Evolutionary conservation across 1,140 invertebrate species (phyloP), one percentile per base, ranked within the genome.

Genomic region (Pachypeltis micranthus): DNA sequence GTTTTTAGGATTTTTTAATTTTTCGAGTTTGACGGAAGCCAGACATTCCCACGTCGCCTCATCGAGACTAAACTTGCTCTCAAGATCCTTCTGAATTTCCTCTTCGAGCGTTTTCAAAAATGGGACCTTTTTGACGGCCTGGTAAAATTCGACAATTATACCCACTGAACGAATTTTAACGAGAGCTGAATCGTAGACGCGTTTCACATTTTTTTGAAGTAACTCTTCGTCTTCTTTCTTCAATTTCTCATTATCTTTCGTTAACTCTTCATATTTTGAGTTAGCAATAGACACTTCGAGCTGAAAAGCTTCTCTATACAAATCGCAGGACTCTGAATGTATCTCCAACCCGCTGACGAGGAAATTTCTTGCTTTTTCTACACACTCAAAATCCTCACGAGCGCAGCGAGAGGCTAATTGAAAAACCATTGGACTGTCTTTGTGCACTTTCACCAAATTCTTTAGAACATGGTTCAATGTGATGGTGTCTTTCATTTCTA

Each of bases 31-130:
- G n/a, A 27, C 24, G 14, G n/a, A n/a, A 10, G 57, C 57, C 27
- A 59, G 57, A 12, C n/a, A 31, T 12, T 59, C 57, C 57, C 57
- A 59, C 1, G 28, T 59, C 12, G n/a, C 31, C 31, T 59, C 57
- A 2, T 28, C 26, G 12, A n/a, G 14, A 4, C 27, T 26, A 59
- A 59, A 59, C 29, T 19, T 29, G 2, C 25, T 31, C 25, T 14
- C 16, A 1, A 59, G 28, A 19, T 59, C 57, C 27, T 23, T 34
- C 3, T 21, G 10, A 14, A 51, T 7, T 21, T 51, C 23, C 12
- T 4, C 21, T 21, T 51, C 47, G 12, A 51, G 19, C 4, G 7
- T 4, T 4, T 16, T 21, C 4, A 21, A 10, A 21, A 14, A 51
- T 21, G 47, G 47, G 23, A 51, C 12, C 19, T 21, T 21, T 21